A percentile compares a stretch with the other conserved stretches of the same genome.
Conservation (phyloP, 1,140 invertebrate species). For the Bombus waltoni region DNA sequence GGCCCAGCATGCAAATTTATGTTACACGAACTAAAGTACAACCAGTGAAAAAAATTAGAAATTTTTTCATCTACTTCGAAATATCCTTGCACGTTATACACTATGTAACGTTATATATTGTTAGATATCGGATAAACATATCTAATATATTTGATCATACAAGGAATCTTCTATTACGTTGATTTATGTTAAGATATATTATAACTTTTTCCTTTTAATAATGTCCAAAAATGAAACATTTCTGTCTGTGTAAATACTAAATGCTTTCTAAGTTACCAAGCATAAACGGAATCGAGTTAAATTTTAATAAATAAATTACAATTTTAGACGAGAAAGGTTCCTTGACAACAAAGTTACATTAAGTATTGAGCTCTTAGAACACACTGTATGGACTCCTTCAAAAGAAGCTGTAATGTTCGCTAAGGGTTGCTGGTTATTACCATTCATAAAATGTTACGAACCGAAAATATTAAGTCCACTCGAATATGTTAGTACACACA, state of each 20-base stretch:
- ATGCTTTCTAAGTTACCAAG: not conserved
- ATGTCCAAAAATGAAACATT: not conserved
- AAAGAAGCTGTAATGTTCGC: conserved; percentile 45
- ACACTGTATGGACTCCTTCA: conserved; percentile 12
- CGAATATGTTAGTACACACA: not conserved
- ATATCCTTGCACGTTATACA: no score
- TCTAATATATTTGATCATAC: no score
- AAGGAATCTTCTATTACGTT: no score
- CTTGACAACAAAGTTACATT: not conserved
- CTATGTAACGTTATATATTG: no score
- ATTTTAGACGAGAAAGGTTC: not conserved
- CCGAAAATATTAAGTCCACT: conserved; percentile 65
- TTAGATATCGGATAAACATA: no score
- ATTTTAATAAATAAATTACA: not conserved
- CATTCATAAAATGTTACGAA: conserved; percentile 70
- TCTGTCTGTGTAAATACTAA: not conserved
- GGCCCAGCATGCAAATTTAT: no score
- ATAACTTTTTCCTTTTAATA: not conserved
- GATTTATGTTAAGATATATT: no score
- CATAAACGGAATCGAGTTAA: no score
- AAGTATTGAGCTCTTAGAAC: not conserved
- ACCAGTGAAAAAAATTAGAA: not conserved
- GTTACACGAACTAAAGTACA: not conserved
- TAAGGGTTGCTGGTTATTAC: conserved; percentile 56
- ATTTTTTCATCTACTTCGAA: not conserved